Evolutionary conservation across 2,797 vertebrate species (phyloP), one percentile per base, ranked within the genome.

Genomic region (Dendrocincla fuliginosa): DNA sequence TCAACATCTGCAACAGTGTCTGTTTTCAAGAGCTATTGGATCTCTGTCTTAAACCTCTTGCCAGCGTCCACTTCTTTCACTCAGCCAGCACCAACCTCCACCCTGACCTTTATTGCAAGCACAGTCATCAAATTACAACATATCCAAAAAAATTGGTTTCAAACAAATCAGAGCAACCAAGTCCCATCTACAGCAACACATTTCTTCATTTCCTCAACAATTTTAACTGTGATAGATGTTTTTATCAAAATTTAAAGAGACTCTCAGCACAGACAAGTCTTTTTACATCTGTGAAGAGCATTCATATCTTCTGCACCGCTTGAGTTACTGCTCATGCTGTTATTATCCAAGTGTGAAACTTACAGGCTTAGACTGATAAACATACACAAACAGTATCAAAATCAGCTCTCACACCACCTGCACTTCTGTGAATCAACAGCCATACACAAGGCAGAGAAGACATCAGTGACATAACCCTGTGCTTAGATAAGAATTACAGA

Each of bases 1-100:
- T 74, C 67, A 87, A 92, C 77, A 95, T 92, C 84, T 96, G 93
- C 84, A 97, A 94, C 65, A 67, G 67, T 69, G 89, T 87, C 77
- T 84, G 64, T 84, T 49, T 93, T 81, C 88, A 79, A 95, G 52
- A 46, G 19, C n/a, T 82, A 75, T 84, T 89, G 94, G 77, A 84
- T 37, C 74, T 88, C 28, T 35, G 27, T 46, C 39, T 52, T 19
- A 88, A 73, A 12, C 33, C 13, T 42, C 60, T 23, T 64, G 80
- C 92, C 77, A 90, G 57, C 46, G 89, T 84, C 61, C 16, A 32
- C 13, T 90, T 87, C 41, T 84, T 84, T 57, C 57, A 50, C 7
- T 10, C 41, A 63, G 70, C 67, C 77, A 90, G 70, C 47, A 14
- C 23, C 33, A 93, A 23, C 44, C 70, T 93, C 93, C 92, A 70